Conservation (phyloP, 2,113 vertebrate species). For the Corythaeola cristata region DNA sequence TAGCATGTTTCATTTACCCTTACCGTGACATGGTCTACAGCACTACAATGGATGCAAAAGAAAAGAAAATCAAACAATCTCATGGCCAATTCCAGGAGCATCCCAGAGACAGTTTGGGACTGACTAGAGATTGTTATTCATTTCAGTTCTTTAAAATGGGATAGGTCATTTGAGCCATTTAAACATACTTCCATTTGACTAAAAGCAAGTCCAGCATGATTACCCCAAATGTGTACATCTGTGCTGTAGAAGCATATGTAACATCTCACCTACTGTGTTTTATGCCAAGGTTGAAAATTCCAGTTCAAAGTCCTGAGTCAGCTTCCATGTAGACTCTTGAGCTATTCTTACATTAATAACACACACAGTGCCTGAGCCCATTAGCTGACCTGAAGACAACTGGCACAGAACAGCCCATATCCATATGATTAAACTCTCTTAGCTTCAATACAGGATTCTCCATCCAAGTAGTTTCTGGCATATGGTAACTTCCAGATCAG, state of each 20-base stretch:
- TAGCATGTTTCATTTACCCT: neutral
- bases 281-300: neutral
- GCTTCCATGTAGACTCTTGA: neutral
- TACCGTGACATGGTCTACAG: neutral
- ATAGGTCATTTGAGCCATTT: neutral
- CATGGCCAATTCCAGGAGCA: neutral
- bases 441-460: neutral
- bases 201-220: neutral
- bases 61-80: neutral
- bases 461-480: neutral
- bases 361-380: neutral
- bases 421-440: neutral
- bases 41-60: neutral
- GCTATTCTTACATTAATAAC: neutral
- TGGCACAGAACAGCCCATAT: neutral
- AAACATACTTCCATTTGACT: neutral
- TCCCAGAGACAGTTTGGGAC: neutral
- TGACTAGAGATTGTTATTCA: neutral
- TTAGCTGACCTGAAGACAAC: neutral
- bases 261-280: neutral
- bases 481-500: neutral
- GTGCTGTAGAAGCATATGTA: neutral
- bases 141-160: neutral
- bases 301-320: neutral
- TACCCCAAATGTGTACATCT: neutral